Base-by-base conservation (phyloP, 2,113 vertebrate species). In the Falco punctatus region DNA sequence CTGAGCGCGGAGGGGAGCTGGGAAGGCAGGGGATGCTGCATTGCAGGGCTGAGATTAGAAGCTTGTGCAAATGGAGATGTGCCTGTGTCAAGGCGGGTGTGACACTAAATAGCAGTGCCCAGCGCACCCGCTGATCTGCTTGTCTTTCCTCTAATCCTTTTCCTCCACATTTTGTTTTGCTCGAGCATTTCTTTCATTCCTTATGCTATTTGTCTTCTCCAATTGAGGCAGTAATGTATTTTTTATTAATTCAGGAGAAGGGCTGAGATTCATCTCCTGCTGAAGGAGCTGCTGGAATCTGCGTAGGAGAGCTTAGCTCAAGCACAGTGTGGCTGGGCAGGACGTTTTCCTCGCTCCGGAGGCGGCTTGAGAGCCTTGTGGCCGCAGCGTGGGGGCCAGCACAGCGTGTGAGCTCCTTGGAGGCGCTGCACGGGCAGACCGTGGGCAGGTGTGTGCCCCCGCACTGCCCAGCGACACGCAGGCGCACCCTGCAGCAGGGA, bases 21-120 rank as follows among this genome's bases (percentile, higher is more conserved):
- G 86, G 73, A 96, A 95, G 90, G 92, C 90, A 91, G 94, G 81
- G 73, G 94, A 92, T 96, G 91, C 96, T 97, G 95, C 96, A 97
- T 96, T 97, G 96, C 94, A 95, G 94, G 86, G 94, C 94, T 96
- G 95, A 91, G 81, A 92, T 93, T 62, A 93, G 91, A 52, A 79
- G 86, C 95, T 64, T 64, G 94, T 95, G 92, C 86, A 62, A 94
- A 92, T 81, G 94, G 81, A 94, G 93, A 79, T 94, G 52, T 92
- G 88, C 71, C 69, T 88, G 67, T 91, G 86, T 79, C 87, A 27
- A 42, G 86, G 95, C 17, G 77, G 79, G 86, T 90, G 93, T 91
- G 94, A 93, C 52, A 51, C 74, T 38, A 80, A 66, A 48, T 52
- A 94, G 81, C 62, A 5, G 57, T 66, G 86, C 82, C 92, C 87